A percentile compares a stretch with the other conserved stretches of the same genome.
Conservation (phyloP, 2,113 vertebrate genomes). For the Ochotona curzoniae region DNA sequence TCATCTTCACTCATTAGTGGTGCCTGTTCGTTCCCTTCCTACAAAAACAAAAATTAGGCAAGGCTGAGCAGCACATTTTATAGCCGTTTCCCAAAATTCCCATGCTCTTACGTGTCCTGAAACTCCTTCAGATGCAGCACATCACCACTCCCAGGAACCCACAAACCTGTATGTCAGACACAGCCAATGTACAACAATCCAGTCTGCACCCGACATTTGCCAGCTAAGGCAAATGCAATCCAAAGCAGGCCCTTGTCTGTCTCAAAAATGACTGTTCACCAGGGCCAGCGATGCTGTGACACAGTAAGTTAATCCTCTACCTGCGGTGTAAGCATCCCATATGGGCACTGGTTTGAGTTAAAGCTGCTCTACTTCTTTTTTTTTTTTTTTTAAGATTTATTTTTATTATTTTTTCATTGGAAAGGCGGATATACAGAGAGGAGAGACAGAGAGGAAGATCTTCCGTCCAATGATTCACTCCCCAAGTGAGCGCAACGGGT, state of each 20-base stretch:
- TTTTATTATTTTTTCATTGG: too few species aligned
- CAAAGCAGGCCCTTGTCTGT: constrained; percentile 14
- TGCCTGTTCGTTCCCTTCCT: constrained; percentile 91
- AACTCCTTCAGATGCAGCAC: neutral
- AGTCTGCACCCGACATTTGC: neutral
- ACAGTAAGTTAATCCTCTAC: too few species aligned
- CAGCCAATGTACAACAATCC: neutral
- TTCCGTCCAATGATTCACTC: too few species aligned
- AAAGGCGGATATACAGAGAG: too few species aligned
- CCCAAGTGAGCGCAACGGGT: too few species aligned
- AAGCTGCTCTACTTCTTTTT: too few species aligned
- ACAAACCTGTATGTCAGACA: neutral
- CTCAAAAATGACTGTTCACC: neutral
- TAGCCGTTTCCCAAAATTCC: neutral
- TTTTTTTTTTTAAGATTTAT: too few species aligned
- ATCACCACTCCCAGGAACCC: neutral
- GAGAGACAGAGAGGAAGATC: too few species aligned
- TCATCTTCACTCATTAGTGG: constrained; percentile 94
- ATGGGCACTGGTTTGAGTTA: too few species aligned
- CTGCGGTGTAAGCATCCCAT: too few species aligned
- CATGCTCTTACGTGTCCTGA: neutral
- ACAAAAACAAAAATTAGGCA: constrained; percentile 18
- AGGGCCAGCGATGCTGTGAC: too few species aligned
- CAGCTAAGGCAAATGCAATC: neutral
- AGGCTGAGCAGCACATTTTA: neutral